Evolutionary conservation across 2,113 vertebrate species (phyloP), one percentile per base, ranked within the genome.

Genomic region (Brachionichthys hirsutus): DNA sequence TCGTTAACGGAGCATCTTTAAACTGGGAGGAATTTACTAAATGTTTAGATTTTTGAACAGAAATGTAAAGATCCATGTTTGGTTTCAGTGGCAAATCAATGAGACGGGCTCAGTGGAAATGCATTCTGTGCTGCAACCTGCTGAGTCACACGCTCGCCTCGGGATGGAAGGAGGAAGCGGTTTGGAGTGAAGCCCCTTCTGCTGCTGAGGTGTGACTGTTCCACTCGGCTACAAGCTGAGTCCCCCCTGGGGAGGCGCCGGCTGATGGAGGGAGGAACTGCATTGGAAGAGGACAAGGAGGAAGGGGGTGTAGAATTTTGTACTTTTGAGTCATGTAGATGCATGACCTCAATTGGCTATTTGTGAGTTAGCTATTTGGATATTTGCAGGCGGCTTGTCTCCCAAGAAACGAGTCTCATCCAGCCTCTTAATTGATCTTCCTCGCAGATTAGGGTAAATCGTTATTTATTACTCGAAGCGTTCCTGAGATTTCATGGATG

Each of bases 201-300:
- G 73, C 59, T 81, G 45, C 55, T 16, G 73, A 78, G 79, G 75
- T 84, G 84, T 72, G 80, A 79, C 73, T 80, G 53, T 82, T 84
- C 65, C 70, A 70, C 62, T 76, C 61, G 16, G 46, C 66, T 62
- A 43, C 78, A 72, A 64, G 74, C 83, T 72, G 82, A 74, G 54
- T 57, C 62, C 62, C 74, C 75, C 78, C 70, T 54, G 58, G 75
- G 63, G 73, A 74, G 71, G 40, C 17, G 15, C 68, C 67, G 47
- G 81, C 38, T 74, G 78, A 82, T 70, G 74, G 53, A 59, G 54
- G 46, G 55, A 54, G 52, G 11, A 50, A 62, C 35, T 66, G 67
- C 60, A 62, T 15, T 47, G 42, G 40, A 64, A 54, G 12, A 61
- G 45, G 40, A 38, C 16, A 0, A 60, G 48, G 53, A 38, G 36